phyloP scores from a whole-genome alignment of 2,797 vertebrate species.

The Champsocephalus esox region DNA sequence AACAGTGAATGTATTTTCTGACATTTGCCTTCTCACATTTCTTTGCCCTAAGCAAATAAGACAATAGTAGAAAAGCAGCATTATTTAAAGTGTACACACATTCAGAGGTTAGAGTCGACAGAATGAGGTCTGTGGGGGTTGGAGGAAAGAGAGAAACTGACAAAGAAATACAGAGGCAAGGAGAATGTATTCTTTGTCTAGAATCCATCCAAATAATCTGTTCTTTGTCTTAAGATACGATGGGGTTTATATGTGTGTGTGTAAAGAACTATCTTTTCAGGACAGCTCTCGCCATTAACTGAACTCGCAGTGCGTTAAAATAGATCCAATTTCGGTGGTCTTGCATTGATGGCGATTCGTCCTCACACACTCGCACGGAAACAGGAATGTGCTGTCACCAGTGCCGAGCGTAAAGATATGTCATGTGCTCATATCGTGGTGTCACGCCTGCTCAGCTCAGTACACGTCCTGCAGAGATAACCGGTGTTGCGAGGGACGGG shows the following conservation, averaged over 20 bases:
- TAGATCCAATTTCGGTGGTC: conserved; percentile 59
- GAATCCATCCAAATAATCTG: conserved; percentile 29
- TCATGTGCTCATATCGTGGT: conserved; percentile 66
- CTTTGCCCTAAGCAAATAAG: conserved; percentile 67
- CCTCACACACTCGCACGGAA: conserved; percentile 16
- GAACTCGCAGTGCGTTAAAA: conserved; percentile 42
- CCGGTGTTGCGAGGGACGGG: conserved; percentile 47
- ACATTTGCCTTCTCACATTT: conserved; percentile 55
- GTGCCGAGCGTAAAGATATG: conserved; percentile 60
- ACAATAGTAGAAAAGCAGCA: conserved; percentile 53
- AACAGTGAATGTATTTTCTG: conserved; percentile 55
- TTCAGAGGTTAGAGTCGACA: conserved; percentile 65
- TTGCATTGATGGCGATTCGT: conserved; percentile 44
- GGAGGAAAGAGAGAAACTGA: conserved; percentile 45
- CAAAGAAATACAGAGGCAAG: conserved; percentile 29
- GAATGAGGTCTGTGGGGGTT: conserved; percentile 65
- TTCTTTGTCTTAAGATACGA: conserved; percentile 4
- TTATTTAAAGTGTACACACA: conserved; percentile 63
- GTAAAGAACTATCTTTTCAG: conserved; percentile 33
- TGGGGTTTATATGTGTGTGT: conserved; percentile 2
- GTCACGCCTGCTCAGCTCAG: conserved; percentile 61
- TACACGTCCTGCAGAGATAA: conserved; percentile 61
- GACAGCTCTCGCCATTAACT: conserved; percentile 43
- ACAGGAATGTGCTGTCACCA: conserved; percentile 38
- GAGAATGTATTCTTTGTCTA: conserved; percentile 25